phyloP scores from a whole-genome alignment of 2,888 invertebrate genomes.

The Campoplex nolae region DNA sequence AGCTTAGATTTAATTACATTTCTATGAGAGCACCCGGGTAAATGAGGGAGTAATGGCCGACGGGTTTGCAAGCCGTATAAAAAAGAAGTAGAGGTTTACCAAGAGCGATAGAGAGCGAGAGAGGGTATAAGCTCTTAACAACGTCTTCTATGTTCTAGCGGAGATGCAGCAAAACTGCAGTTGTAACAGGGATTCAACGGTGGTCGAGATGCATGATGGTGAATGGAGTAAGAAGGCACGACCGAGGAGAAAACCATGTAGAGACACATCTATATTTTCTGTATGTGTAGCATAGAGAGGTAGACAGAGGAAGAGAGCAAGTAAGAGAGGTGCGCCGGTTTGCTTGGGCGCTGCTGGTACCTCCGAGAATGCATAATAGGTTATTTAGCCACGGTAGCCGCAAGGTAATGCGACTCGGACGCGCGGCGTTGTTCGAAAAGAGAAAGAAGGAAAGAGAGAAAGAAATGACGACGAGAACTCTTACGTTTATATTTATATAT shows the following conservation, averaged over 20 bases:
- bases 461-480: slow-evolving; percentile 39
- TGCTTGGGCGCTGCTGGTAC: slow-evolving; percentile 53
- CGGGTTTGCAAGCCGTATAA: slow-evolving; percentile 48
- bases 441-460: slow-evolving; percentile 41
- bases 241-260: slow-evolving; percentile 10
- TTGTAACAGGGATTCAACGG: slow-evolving; percentile 44
- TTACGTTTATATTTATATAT: not conserved
- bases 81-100: slow-evolving; percentile 26
- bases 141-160: slow-evolving; percentile 3
- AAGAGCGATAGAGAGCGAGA: slow-evolving; percentile 39
- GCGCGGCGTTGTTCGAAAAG: slow-evolving; percentile 45
- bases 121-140: slow-evolving; percentile 11
- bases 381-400: slow-evolving; percentile 77
- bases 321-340: slow-evolving; percentile 53
- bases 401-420: slow-evolving; percentile 72
- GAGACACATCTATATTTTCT: slow-evolving; percentile 30
- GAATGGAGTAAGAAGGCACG: slow-evolving; percentile 35
- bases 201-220: slow-evolving; percentile 26
- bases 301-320: not conserved
- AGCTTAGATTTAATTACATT: slow-evolving; percentile 79
- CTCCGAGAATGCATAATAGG: slow-evolving; percentile 79
- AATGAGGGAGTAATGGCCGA: slow-evolving; percentile 77
- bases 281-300: slow-evolving; percentile 8
- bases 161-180: slow-evolving; percentile 49
- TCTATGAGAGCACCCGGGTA: slow-evolving; percentile 73